These are phyloP conservation scores for Crotalus horridus DNA, from an alignment of 2,113 vertebrate genomes.

Conservation along the genomic window DNA sequence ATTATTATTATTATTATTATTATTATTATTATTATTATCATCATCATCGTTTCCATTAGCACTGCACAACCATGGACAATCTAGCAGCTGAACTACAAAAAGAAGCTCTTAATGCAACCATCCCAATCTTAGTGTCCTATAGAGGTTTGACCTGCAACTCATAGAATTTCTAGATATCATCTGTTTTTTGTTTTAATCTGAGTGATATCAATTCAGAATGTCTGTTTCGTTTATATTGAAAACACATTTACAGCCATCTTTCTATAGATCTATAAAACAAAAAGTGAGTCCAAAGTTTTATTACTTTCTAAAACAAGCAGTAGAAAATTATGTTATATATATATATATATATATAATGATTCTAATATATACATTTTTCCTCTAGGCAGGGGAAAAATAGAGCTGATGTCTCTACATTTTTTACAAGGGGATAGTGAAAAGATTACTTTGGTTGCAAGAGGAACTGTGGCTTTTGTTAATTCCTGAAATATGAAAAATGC, in stretches of 20 bases:
- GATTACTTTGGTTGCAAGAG: not conserved
- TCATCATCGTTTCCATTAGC: too few relatives aligned
- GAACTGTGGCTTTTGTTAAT: not conserved
- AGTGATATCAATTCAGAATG: not conserved
- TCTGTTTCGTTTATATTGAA: not conserved
- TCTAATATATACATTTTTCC: not conserved
- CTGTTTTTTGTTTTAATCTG: not conserved
- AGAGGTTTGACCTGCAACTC: not conserved
- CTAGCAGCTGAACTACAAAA: not conserved
- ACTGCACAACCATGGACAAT: not conserved
- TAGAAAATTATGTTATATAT: not conserved
- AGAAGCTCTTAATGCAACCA: not conserved
- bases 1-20: too few relatives aligned
- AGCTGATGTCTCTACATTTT: not conserved
- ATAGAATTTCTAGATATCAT: not conserved
- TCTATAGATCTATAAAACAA: not conserved
- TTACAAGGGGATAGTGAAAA: not conserved
- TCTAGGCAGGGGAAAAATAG: not conserved
- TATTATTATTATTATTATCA: not conserved
- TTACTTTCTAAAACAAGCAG: not conserved
- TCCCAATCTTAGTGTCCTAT: not conserved
- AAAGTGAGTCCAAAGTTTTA: not conserved
- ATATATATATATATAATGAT: too few relatives aligned
- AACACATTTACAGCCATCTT: not conserved
- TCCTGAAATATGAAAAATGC: not conserved